Base-by-base conservation (phyloP, 2,797 vertebrate species). In the Emys orbicularis region DNA sequence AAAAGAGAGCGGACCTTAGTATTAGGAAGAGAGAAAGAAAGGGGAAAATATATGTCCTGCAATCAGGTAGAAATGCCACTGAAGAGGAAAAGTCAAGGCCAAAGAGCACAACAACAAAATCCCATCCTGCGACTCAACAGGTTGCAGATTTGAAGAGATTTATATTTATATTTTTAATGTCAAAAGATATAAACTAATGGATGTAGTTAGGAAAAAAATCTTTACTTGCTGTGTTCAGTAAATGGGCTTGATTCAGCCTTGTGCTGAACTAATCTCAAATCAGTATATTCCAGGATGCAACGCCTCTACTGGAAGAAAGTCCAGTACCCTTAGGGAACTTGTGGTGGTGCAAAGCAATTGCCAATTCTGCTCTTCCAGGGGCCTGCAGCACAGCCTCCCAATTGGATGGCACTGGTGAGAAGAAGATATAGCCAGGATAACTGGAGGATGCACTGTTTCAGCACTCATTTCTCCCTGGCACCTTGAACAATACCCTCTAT, bases 291-390 rank as follows among this genome's bases (percentile, higher is more conserved):
- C 87, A 2, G 8, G 11, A 49, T 52, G 47, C 13, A 79, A 34
- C 3, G 12, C 13, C 72, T 37, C 72, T 76, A 37, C 83, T 2
- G 0, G 25, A 68, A 86, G 25, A 68, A 88, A 49, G 4, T 2
- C 10, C 56, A 37, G 49, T 44, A n/a, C n/a, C n/a, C 15, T 2
- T 0, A 0, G 68, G 76, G 27, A 13, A 1, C 29, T 68, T 37
- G 18, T 21, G 65, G 34, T 82, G 47, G 18, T 37, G 9, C 10
- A 18, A n/a, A 74, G 16, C 34, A 61, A 2, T 0, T 1, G 0
- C 13, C 18, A 37, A 6, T 31, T 0, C 0, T 65, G 4, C 9
- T 59, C n/a, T 49, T 81, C 1, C 61, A 61, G 92, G 49, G 84
- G 31, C 68, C 34, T 83, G 56, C 50, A 86, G 29, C 47, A 79